Percentiles rank a stretch among this genome's conserved stretches.
Evolutionary conservation across 2,113 vertebrate genomes (phyloP).

Genomic region (Falcunculus frontatus): DNA sequence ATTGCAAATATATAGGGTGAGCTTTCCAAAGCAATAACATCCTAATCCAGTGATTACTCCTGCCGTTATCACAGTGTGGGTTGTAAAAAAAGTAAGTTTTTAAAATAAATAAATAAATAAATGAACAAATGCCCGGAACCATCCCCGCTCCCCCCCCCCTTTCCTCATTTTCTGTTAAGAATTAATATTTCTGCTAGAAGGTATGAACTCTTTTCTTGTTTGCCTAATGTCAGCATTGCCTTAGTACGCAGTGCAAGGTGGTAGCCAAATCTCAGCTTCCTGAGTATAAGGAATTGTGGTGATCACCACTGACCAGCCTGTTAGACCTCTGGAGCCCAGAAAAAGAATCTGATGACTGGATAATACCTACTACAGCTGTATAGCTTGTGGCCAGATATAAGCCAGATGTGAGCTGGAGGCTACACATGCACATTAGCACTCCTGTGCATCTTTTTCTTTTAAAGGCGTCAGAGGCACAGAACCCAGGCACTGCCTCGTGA

Average conservation of each 20-base stretch:
- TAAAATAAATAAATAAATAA: neutral
- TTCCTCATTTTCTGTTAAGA: neutral
- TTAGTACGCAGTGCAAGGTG: neutral
- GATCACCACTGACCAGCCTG: neutral
- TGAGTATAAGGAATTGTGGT: neutral
- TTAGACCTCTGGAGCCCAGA: neutral
- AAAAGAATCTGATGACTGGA: neutral
- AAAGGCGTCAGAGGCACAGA: neutral
- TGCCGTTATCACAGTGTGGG: neutral
- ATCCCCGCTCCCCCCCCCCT: too few species aligned
- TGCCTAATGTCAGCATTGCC: neutral
- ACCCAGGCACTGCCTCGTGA: neutral
- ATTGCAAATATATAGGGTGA: neutral
- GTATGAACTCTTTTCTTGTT: neutral
- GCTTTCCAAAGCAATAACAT: conserved; percentile 1
- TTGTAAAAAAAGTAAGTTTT: neutral
- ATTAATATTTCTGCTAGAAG: neutral
- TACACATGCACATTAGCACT: accelerated
- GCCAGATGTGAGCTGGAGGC: neutral
- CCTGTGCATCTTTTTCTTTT: neutral
- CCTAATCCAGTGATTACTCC: neutral
- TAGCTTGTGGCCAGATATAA: neutral
- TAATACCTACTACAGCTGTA: neutral
- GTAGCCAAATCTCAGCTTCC: neutral
- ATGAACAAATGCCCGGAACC: too few species aligned